Percentiles rank a stretch among this genome's conserved stretches.
Conservation (phyloP, 2,113 vertebrate species). For the Coryphaenoides rupestris region DNA sequence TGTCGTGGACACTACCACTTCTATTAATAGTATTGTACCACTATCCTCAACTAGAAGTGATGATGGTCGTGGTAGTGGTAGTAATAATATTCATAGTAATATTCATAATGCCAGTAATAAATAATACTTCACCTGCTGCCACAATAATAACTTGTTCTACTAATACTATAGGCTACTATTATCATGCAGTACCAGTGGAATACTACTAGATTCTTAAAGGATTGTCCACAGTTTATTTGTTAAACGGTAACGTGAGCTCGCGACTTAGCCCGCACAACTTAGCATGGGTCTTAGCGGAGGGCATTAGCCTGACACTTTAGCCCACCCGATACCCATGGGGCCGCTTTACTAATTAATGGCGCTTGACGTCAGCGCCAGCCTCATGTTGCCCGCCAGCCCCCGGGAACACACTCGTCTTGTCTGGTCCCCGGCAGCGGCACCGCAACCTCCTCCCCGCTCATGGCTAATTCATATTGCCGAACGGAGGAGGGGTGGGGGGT, state of each 20-base stretch:
- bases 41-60: no score
- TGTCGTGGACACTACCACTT: not conserved
- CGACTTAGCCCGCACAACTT: constrained; percentile 7
- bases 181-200: no score
- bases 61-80: no score
- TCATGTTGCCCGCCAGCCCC: constrained; percentile 58
- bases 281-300: not conserved
- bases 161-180: no score
- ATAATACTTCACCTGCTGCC: no score
- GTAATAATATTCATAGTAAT: no score
- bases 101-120: not conserved
- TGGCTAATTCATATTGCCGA: constrained; percentile 66
- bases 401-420: constrained; percentile 19
- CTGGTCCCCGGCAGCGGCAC: constrained; percentile 28
- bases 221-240: no score
- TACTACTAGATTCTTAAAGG: no score
- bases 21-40: not conserved
- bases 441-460: constrained; percentile 40
- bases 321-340: constrained; percentile 53
- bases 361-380: constrained; percentile 49
- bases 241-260: not conserved
- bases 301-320: constrained; percentile 8
- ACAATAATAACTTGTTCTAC: no score
- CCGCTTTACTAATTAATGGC: constrained; percentile 69
- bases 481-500: no score